These are phyloP conservation scores for Biston betularia DNA, from an alignment of 2,888 invertebrate genomes.

Conservation along the genomic window DNA sequence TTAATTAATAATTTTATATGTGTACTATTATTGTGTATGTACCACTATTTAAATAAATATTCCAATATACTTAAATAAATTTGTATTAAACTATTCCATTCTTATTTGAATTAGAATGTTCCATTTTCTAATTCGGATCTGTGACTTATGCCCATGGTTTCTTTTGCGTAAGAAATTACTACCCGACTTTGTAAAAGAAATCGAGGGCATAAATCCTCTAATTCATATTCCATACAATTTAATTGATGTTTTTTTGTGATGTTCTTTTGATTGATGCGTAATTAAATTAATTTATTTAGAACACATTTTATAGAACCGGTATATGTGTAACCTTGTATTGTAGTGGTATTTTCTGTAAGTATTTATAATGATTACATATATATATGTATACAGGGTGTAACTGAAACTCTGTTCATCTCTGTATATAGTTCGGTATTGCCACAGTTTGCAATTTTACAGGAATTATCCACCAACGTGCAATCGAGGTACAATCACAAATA, in stretches of 20 bases:
- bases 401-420: not conserved
- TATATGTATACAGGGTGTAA: not conserved
- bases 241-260: too few species aligned
- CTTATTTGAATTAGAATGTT: not conserved
- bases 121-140: not conserved
- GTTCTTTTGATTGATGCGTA: not conserved
- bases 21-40: not conserved
- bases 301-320: not conserved
- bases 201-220: not conserved
- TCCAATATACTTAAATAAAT: not conserved
- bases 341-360: too few species aligned
- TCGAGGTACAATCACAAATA: too few species aligned
- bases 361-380: not conserved
- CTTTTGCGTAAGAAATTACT: too few species aligned
- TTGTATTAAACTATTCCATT: not conserved
- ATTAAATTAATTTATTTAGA: not conserved
- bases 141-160: too few species aligned
- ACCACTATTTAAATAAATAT: not conserved
- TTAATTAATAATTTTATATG: slow-evolving; percentile 3
- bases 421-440: too few species aligned
- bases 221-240: slow-evolving; percentile 6
- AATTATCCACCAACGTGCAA: too few species aligned
- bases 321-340: too few species aligned
- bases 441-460: too few species aligned
- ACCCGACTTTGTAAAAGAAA: too few species aligned